Base-by-base conservation (phyloP, 1,140 invertebrate species). In the Drosophila nikananu region DNA sequence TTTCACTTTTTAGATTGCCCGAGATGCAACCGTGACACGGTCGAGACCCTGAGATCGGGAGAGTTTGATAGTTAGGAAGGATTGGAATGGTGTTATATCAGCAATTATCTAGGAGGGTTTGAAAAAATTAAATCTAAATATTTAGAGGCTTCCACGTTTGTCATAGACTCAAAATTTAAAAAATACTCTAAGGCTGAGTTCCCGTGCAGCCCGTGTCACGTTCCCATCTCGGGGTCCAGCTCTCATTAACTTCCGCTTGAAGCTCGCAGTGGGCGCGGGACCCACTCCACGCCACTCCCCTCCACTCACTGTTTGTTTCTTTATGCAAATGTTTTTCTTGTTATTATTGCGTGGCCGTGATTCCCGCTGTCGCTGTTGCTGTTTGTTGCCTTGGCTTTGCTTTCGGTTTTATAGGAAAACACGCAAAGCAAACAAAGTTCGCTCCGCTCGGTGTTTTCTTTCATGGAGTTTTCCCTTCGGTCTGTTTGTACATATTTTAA, bases 291-390 rank as follows among this genome's bases (percentile, higher is more conserved):
- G 58, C 63, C 51, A 23, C 51, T 44, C 51, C 57, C 59, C 32
- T 61, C 63, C 51, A 25, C 51, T 51, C 25, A 19, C 74, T 71
- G 81, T 87, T 91, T 87, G 81, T 91, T 87, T 83, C 78, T 87
- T 91, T 91, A 91, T 91, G 89, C 89, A 91, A 90, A 91, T 91
- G 78, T 81, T 91, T 82, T 83, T 91, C 80, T 86, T 91, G 77
- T 86, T 83, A 79, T 90, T 91, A 91, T 83, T 91, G 66, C 80
- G 59, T 46, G 80, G 57, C 58, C 70, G 79, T 71, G 72, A 73
- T 54, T 70, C 72, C 51, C 60, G 68, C 37, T 70, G 66, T 57
- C 66, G 66, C 44, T 54, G 61, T 35, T 73, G 57, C 37, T 82
- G 74, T 79, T 59, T 65, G 57, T 63, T 60, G 54, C 68, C 52